Percentiles rank a stretch among this genome's conserved stretches.
phyloP scores from a whole-genome alignment of 2,113 vertebrate genomes.

The Pheucticus melanocephalus region DNA sequence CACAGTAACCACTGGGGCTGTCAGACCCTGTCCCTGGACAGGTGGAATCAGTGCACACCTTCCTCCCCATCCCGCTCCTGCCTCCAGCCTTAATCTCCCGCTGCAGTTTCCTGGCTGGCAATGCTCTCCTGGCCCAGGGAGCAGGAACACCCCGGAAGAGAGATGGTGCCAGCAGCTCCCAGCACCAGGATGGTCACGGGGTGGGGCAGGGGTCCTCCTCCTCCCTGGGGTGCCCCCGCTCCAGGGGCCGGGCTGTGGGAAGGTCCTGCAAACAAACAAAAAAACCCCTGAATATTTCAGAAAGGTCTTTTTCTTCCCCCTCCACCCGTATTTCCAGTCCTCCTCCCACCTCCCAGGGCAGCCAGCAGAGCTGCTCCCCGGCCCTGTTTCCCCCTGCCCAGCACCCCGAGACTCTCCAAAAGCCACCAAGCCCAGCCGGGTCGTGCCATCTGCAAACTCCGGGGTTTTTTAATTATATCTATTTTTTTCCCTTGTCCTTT shows the following conservation, averaged over 20 bases:
- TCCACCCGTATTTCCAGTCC: neutral
- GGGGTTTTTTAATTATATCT: accelerated
- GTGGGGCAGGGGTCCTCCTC: neutral
- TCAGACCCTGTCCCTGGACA: neutral
- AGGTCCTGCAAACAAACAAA: neutral
- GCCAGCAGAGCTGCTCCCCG: neutral
- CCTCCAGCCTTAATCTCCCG: neutral
- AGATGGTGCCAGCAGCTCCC: neutral
- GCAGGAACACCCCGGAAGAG: neutral
- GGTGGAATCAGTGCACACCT: neutral
- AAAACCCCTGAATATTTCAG: neutral
- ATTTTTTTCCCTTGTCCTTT: neutral
- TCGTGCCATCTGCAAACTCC: neutral
- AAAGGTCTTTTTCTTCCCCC: neutral
- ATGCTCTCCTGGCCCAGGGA: neutral
- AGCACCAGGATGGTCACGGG: accelerated
- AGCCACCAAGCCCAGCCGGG: neutral
- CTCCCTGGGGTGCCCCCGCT: neutral
- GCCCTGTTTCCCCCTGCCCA: neutral
- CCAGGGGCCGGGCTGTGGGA: neutral
- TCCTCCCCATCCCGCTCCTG: accelerated
- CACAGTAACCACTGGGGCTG: no score
- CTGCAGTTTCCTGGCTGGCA: neutral
- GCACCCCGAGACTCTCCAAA: neutral
- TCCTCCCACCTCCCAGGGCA: neutral